A percentile compares a stretch with the other conserved stretches of the same genome.
phyloP scores from a whole-genome alignment of 2,113 vertebrate species.

The Chamaea fasciata region DNA sequence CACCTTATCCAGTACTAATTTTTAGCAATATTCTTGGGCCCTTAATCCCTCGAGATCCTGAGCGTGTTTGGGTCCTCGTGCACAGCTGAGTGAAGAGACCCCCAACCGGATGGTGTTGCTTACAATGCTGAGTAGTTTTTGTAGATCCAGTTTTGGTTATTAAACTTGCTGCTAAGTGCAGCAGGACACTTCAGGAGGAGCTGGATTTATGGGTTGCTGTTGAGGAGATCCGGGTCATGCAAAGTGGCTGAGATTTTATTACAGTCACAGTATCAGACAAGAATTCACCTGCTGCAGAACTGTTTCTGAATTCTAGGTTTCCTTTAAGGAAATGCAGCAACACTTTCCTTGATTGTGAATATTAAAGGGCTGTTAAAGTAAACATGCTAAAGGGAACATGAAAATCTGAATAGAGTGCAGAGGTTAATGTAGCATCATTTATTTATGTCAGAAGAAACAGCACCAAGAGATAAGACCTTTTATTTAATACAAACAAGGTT shows the following conservation, averaged over 20 bases:
- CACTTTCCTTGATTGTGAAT: background rate
- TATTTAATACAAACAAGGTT: background rate
- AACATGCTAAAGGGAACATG: background rate
- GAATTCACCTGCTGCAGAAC: background rate
- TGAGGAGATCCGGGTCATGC: background rate
- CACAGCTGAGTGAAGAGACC: background rate
- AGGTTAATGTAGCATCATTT: background rate
- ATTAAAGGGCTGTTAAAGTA: background rate
- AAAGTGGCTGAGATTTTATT: background rate
- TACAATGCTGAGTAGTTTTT: background rate
- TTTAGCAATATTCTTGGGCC: background rate
- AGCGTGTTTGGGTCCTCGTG: background rate
- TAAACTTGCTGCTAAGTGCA: background rate
- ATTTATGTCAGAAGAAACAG: background rate
- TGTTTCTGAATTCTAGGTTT: background rate
- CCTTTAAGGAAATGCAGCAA: background rate
- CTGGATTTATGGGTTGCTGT: background rate
- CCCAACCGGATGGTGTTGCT: background rate
- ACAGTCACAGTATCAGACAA: background rate
- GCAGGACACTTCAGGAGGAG: background rate
- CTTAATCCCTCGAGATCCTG: background rate
- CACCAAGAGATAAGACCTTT: background rate
- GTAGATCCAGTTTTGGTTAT: background rate
- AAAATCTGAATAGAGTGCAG: background rate
- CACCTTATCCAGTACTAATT: background rate